phyloP scores from a whole-genome alignment of 2,888 invertebrate genomes.

The Belgica antarctica region DNA sequence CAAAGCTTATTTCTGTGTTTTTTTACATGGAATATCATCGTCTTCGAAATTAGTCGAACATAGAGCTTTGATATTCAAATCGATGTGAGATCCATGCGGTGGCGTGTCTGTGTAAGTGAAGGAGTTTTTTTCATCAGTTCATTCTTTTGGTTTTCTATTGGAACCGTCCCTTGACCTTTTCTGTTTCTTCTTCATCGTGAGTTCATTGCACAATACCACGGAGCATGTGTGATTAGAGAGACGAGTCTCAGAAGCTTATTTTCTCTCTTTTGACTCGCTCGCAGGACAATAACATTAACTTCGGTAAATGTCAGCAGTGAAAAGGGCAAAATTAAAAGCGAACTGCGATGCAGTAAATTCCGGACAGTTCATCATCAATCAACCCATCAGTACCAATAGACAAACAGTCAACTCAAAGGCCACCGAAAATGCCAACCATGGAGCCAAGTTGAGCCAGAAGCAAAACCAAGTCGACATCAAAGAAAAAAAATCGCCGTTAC shows the following conservation, averaged over 20 bases:
- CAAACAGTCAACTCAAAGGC: not conserved
- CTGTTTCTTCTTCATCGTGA: no score
- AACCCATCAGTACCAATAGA: slow-evolving; percentile 9
- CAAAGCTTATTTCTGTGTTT: no score
- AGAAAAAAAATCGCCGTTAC: no score
- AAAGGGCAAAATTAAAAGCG: slow-evolving; percentile 23
- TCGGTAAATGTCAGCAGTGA: slow-evolving; percentile 41
- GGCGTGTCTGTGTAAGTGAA: not conserved
- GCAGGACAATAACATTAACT: slow-evolving; percentile 31
- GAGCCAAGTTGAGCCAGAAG: slow-evolving; percentile 37
- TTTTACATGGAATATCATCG: not conserved
- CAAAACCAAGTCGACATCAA: not conserved
- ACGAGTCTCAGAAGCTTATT: not conserved
- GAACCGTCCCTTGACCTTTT: slow-evolving; percentile 27
- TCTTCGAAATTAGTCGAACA: not conserved
- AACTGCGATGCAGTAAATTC: slow-evolving; percentile 43
- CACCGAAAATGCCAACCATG: slow-evolving; percentile 11
- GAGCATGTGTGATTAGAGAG: slow-evolving; percentile 31
- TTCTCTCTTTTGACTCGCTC: not conserved
- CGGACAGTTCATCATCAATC: slow-evolving; percentile 27
- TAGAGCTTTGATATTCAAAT: not conserved
- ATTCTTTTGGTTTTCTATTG: not conserved
- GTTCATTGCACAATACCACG: slow-evolving; percentile 17
- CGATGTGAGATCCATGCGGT: not conserved
- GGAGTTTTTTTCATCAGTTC: no score